Conservation (phyloP, 2,797 vertebrate species). For the Synaphobranchus kaupii region DNA sequence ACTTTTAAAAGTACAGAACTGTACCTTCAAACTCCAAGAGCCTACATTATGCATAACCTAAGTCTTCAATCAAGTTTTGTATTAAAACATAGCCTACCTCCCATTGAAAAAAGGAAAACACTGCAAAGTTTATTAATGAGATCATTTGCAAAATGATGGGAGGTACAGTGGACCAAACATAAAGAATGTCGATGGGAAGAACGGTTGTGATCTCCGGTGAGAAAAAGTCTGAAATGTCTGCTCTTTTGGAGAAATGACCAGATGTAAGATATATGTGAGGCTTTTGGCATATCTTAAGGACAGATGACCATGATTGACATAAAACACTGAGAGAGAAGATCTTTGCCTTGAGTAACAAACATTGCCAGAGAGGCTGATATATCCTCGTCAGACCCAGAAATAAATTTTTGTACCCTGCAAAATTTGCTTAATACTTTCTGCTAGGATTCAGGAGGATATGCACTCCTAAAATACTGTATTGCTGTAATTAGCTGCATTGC, state of each 20-base stretch:
- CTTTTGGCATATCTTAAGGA: neutral
- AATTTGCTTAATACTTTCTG: too few relatives aligned
- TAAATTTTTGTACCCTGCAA: too few relatives aligned
- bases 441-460: too few relatives aligned
- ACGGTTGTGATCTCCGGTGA: neutral
- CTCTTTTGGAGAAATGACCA: neutral
- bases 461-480: too few relatives aligned
- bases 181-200: neutral
- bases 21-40: neutral
- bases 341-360: neutral
- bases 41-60: neutral
- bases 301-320: too few relatives aligned
- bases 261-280: neutral
- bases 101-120: too few relatives aligned
- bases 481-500: too few relatives aligned
- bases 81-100: neutral
- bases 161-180: neutral
- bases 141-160: neutral
- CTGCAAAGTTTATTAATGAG: neutral
- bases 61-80: neutral
- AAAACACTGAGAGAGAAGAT: neutral
- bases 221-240: neutral
- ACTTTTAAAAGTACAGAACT: neutral
- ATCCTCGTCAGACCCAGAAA: too few relatives aligned
- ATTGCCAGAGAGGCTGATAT: neutral